Base-by-base conservation (phyloP, 2,888 invertebrate species). In the Prenolepis imparis region DNA sequence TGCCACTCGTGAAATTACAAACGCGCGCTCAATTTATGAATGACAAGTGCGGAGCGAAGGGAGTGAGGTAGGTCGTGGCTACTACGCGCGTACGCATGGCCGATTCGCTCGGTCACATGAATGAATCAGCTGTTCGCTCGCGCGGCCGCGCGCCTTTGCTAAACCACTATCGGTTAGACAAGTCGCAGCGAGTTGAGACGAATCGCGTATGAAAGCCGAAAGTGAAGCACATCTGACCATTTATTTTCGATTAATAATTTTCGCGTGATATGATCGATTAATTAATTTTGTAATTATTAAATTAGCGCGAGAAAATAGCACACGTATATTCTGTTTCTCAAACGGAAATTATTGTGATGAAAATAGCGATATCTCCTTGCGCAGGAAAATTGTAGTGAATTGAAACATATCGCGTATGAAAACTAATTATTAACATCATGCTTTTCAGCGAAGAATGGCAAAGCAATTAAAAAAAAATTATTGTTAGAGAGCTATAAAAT, bases 41-140 rank as follows among this genome's bases (percentile, higher is more conserved):
- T 70, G 70, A 70, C 44, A 41, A 8, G 70, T 8, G 41, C 32
- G 21, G 32, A 6, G 5, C 32, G 39, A 28, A 15, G 4, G 6
- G 15, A 41, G 28, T 44, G 78, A 18, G 78, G 32, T 57, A 68
- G 70, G 41, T 57, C 68, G 41, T 21, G 55, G 41, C 11, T 68
- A 57, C 78, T 78, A 68, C 21, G 28, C 57, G 39, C 67, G 77
- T 68, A 68, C 41, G 24, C 48, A 24, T 52, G 66, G 66, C 75
- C 66, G 75, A 75, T 4, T 18, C 52, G 24, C 32, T 39, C n/a
- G 48, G 32, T 64, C 64, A 21, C 36, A 18, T 66, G 75, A 66
- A 36, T 18, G 66, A 48, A 0, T 55, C 66, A 67, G 66, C 52
- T 15, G 66, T 12, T 52, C 28, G 52, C 24, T 66, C 24, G 52